phyloP scores from a whole-genome alignment of 2,888 invertebrate genomes.

The Panzeria rudis region DNA sequence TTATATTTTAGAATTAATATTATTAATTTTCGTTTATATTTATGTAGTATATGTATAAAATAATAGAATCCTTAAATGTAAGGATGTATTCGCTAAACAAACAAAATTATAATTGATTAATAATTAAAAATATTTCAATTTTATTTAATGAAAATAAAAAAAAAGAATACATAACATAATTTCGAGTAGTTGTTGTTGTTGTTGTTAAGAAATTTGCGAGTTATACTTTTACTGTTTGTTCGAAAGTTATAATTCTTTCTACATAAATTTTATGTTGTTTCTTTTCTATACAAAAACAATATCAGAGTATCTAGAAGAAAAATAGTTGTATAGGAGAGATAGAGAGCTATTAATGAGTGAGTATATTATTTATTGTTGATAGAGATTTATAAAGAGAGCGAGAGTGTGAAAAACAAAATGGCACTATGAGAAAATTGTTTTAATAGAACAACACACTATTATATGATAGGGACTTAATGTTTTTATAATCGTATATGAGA shows the following conservation, averaged over 20 bases:
- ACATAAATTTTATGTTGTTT: conserved; percentile 29
- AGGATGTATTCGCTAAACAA: conserved; percentile 70
- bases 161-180: conserved; percentile 20
- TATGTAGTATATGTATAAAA: conserved; percentile 10
- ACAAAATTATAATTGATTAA: conserved; percentile 44
- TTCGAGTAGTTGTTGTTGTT: conserved; percentile 38
- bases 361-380: background rate
- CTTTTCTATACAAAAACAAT: conserved; percentile 35
- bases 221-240: conserved; percentile 36
- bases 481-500: background rate
- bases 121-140: conserved; percentile 22
- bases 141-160: background rate
- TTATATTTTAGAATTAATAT: conserved; percentile 32
- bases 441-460: conserved; percentile 43
- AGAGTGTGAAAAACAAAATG: conserved; percentile 47
- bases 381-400: no score
- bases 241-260: conserved; percentile 11
- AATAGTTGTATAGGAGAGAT: background rate
- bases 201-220: conserved; percentile 45
- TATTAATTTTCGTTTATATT: conserved; percentile 7
- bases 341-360: background rate
- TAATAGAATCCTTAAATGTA: conserved; percentile 71
- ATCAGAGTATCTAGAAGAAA: conserved; percentile 58
- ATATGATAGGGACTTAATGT: background rate
- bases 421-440: conserved; percentile 62